These are phyloP conservation scores for Trichomalopsis sarcophagae DNA, from an alignment of 1,140 invertebrate species.

Conservation along the genomic window DNA sequence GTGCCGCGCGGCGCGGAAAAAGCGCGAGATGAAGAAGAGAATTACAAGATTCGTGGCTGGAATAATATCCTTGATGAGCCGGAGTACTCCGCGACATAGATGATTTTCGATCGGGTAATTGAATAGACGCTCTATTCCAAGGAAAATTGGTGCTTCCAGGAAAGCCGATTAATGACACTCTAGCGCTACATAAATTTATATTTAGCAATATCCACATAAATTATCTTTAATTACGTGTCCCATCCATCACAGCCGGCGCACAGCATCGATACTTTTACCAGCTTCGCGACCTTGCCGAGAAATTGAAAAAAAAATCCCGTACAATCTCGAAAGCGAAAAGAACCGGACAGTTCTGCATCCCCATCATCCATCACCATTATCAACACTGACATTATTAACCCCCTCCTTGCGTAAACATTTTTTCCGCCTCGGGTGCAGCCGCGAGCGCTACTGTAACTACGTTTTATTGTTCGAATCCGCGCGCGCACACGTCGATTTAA, in stretches of 20 bases:
- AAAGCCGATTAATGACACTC: background rate
- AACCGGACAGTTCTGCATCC: background rate
- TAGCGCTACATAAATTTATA: background rate
- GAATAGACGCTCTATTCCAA: background rate
- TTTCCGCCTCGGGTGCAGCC: background rate
- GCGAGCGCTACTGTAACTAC: background rate
- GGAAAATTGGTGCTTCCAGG: background rate
- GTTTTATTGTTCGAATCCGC: background rate
- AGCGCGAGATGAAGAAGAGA: background rate
- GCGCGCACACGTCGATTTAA: background rate
- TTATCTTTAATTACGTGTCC: background rate
- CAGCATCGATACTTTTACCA: background rate
- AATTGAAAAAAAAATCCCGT: background rate
- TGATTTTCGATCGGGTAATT: background rate
- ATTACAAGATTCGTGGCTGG: background rate
- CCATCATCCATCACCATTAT: constrained; percentile 33
- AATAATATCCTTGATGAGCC: no score
- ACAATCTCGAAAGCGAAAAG: background rate
- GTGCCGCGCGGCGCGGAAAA: background rate
- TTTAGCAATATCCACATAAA: background rate
- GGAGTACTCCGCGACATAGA: no score
- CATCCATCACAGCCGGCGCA: background rate
- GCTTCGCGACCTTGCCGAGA: background rate
- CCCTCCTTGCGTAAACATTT: background rate
- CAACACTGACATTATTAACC: constrained; percentile 19